A percentile compares a stretch with the other conserved stretches of the same genome.
These are phyloP conservation scores for Thripadectes ignobilis DNA, from an alignment of 2,797 vertebrate species.

Conservation along the genomic window DNA sequence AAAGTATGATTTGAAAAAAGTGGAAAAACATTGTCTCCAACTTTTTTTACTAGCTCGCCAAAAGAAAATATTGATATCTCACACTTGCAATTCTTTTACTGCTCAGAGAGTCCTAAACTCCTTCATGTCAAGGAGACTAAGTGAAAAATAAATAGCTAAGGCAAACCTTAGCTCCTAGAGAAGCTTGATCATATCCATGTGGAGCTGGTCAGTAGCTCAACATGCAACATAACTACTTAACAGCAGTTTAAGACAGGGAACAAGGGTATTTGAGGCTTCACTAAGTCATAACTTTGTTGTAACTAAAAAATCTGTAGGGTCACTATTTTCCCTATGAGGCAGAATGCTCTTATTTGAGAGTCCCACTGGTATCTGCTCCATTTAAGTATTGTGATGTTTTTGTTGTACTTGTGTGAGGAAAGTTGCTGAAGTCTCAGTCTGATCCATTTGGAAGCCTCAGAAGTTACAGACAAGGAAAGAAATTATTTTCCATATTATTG, in stretches of 20 bases:
- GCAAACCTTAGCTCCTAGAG: not conserved
- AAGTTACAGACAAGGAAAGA: not conserved
- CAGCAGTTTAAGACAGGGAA: not conserved
- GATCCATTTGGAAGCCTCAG: not conserved
- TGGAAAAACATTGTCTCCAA: not conserved
- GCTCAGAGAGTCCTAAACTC: not conserved
- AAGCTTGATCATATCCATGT: not conserved
- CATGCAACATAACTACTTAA: not conserved
- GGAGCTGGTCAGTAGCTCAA: not conserved
- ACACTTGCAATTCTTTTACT: not conserved
- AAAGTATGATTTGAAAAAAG: not conserved
- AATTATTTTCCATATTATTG: not conserved
- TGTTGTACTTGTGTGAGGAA: not conserved
- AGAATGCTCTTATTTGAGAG: not conserved
- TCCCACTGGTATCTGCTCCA: not conserved
- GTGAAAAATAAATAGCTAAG: not conserved
- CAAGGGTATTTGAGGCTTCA: not conserved
- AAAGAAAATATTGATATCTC: not conserved
- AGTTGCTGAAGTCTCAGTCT: not conserved
- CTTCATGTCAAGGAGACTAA: not conserved
- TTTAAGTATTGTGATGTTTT: not conserved
- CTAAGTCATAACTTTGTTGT: not conserved
- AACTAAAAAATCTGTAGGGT: not conserved
- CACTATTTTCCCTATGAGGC: not conserved
- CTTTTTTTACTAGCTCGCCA: not conserved